Base-by-base conservation (phyloP, 2,888 invertebrate species). In the Piscicola geometra region DNA sequence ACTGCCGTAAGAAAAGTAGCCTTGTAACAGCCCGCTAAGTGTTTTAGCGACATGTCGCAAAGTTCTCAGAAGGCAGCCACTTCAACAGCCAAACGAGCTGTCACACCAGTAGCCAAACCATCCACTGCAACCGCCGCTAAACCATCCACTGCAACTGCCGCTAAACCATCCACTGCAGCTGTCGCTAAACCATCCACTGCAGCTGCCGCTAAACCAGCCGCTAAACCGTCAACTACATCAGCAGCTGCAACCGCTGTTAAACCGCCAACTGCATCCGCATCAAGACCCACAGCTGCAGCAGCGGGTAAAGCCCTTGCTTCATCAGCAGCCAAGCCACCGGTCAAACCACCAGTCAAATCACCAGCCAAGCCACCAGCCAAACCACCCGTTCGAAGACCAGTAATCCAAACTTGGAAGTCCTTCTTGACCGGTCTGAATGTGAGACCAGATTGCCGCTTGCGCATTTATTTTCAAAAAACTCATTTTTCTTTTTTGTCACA, bases 261-360 rank as follows among this genome's bases (percentile, higher is more conserved):
- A 67, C 30, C 70, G 69, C 67, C 41, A 66, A 0, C 76, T 50
- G 1, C 47, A 72, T 60, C 41, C 32, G 33, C 69, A 12, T 3
- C 69, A 69, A 33, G 21, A 56, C 30, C 72, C 50, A 32, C 52
- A 75, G 60, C 67, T 47, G 56, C 69, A 50, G n/a, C 69, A 69
- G 28, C 52, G 52, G 52, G 25, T 21, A 47, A 32, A 67, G 28
- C 70, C 69, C 67, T 32, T 47, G 0, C 76, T 50, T 1, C 47
- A 72, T 60, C 41, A 72, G 66, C 30, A 50, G 36, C 76, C 47
- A 67, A 60, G 41, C 33, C 70, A 76, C 64, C 41, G 47, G 9
- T 72, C 66, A 2, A 66, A 67, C 71, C 41, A 72, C 66, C 30
- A 50, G 36, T 72, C 47, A 67, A 60, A 41, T 47, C 35, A 68